These are phyloP conservation scores for Scrobipalpa atriplicella DNA, from an alignment of 2,888 invertebrate genomes.

Conservation along the genomic window DNA sequence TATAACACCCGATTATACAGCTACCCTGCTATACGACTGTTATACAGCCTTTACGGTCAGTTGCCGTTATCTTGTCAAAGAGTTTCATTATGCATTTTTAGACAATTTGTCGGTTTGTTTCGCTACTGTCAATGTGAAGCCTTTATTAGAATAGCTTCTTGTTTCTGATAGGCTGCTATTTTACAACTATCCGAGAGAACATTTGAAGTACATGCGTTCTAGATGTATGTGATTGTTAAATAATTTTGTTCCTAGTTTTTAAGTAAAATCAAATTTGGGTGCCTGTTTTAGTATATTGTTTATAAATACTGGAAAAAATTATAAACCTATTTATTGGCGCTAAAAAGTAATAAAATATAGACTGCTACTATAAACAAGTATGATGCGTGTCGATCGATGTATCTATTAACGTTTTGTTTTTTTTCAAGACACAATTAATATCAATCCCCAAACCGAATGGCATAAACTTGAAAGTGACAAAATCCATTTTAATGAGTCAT, in stretches of 20 bases:
- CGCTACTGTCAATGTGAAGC: slow-evolving; percentile 39
- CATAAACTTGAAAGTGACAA: slow-evolving; percentile 18
- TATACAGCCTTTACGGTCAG: slow-evolving; percentile 39
- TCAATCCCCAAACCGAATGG: background rate
- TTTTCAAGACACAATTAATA: background rate
- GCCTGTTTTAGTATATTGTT: slow-evolving; percentile 30
- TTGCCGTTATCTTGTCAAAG: slow-evolving; percentile 46
- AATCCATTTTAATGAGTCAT: slow-evolving; percentile 25
- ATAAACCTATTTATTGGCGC: background rate
- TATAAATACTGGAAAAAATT: background rate
- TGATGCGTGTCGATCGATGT: no score
- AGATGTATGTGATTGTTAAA: no score
- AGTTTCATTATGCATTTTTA: slow-evolving; percentile 58
- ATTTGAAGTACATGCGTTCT: no score
- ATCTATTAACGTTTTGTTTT: background rate
- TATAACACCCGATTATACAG: slow-evolving; percentile 36
- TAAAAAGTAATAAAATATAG: no score
- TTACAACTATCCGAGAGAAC: no score
- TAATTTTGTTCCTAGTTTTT: no score
- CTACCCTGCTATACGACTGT: slow-evolving; percentile 21
- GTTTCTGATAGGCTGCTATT: no score
- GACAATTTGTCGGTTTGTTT: slow-evolving; percentile 43
- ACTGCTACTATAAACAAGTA: no score
- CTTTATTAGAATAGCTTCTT: background rate
- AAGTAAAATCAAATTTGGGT: no score